Percentiles rank a stretch among this genome's conserved stretches.
These are phyloP conservation scores for Agrotis segetum DNA, from an alignment of 2,888 invertebrate species.

Conservation along the genomic window DNA sequence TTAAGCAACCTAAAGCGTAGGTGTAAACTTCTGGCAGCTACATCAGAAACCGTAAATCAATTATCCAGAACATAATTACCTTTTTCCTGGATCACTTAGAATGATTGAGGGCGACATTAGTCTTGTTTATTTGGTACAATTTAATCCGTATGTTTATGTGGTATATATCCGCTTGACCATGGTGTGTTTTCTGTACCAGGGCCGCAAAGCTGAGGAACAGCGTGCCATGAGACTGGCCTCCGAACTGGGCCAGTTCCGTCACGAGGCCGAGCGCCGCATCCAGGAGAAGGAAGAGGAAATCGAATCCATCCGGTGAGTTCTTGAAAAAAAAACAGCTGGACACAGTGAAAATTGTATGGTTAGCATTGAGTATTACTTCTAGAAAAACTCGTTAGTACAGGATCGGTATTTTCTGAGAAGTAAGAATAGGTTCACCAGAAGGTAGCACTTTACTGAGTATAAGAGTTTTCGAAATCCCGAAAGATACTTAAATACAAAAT, in stretches of 20 bases:
- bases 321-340: not conserved
- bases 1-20: not conserved
- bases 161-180: conserved; percentile 12
- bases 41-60: conserved; percentile 14
- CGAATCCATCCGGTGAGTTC: conserved; percentile 97
- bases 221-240: conserved; percentile 97
- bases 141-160: not conserved
- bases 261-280: conserved; percentile 99
- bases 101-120: conserved; percentile 6
- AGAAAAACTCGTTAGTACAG: not conserved
- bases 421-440: not conserved
- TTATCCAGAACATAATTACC: conserved; percentile 28
- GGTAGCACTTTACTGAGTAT: not conserved
- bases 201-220: conserved; percentile 99
- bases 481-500: too few relatives aligned
- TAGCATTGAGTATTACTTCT: not conserved
- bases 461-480: not conserved
- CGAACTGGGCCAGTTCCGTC: conserved; percentile 98
- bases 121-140: conserved; percentile 13
- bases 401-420: not conserved
- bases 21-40: conserved; percentile 27
- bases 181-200: conserved; percentile 88
- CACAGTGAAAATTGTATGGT: not conserved
- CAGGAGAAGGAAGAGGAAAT: conserved; percentile 99
- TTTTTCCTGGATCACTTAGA: conserved; percentile 37